Evolutionary conservation across 2,888 invertebrate species (phyloP).

Genomic region (Lamellibrachia columna): DNA sequence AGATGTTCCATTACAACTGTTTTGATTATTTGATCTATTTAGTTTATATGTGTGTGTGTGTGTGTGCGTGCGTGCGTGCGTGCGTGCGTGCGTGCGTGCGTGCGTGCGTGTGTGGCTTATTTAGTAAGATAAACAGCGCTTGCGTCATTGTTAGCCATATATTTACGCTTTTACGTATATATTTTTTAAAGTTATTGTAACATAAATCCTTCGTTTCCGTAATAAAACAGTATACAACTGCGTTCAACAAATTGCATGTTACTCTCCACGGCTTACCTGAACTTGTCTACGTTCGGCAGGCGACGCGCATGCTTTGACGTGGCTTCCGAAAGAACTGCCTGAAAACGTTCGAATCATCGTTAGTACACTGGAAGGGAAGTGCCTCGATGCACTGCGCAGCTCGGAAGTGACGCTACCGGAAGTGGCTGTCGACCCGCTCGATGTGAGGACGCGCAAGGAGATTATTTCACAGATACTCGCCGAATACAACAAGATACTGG

Average conservation of each 20-base stretch:
- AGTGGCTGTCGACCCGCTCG: slow-evolving; percentile 43
- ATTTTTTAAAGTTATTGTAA: too few relatives aligned
- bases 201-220: not conserved
- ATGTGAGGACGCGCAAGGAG: slow-evolving; percentile 38
- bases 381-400: slow-evolving; percentile 40
- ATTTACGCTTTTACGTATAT: too few relatives aligned
- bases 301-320: slow-evolving; percentile 40
- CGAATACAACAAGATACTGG: slow-evolving; percentile 46
- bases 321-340: slow-evolving; percentile 44
- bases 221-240: not conserved
- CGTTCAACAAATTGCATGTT: not conserved
- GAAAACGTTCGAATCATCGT: slow-evolving; percentile 44
- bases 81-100: too few relatives aligned
- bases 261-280: not conserved
- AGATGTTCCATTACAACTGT: too few relatives aligned
- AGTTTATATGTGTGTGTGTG: too few relatives aligned
- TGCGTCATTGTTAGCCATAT: too few relatives aligned
- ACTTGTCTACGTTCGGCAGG: slow-evolving; percentile 30
- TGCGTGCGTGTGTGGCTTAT: too few relatives aligned
- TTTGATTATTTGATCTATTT: too few relatives aligned
- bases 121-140: too few relatives aligned
- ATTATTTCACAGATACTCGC: slow-evolving; percentile 42
- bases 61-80: too few relatives aligned
- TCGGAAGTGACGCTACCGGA: slow-evolving; percentile 30
- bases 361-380: slow-evolving; percentile 45